Conservation (phyloP, 2,797 vertebrate species). For the Atherinosoma microstoma region DNA sequence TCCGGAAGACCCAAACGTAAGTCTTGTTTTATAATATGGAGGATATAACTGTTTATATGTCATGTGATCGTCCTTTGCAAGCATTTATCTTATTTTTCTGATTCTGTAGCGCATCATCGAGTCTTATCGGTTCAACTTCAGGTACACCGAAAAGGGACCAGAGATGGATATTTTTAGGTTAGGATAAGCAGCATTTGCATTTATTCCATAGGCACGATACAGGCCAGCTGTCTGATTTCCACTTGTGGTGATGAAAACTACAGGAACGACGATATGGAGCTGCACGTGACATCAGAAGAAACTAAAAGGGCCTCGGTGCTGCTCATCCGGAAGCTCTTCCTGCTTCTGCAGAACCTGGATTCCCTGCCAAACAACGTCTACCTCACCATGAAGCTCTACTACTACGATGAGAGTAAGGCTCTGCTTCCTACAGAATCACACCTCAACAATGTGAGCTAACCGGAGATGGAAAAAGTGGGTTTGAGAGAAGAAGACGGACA, state of each 20-base stretch:
- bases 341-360: conserved; percentile 92
- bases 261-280: conserved; percentile 74
- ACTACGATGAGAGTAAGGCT: conserved; percentile 89
- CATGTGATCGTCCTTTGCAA: not conserved
- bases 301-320: conserved; percentile 88
- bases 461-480: too few relatives aligned
- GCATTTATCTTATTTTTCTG: not conserved
- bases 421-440: not conserved
- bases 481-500: too few relatives aligned
- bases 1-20: conserved; percentile 81
- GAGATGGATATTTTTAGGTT: conserved; percentile 82
- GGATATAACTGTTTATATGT: not conserved
- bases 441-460: too few relatives aligned
- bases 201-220: not conserved
- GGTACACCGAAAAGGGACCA: conserved; percentile 88
- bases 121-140: conserved; percentile 97
- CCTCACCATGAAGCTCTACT: conserved; percentile 94
- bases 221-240: not conserved
- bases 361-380: conserved; percentile 86
- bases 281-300: conserved; percentile 77
- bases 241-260: conserved; percentile 8
- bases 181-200: conserved; percentile 2
- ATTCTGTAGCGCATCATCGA: conserved; percentile 89
- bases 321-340: conserved; percentile 90
- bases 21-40: conserved; percentile 36